Percentiles rank a stretch among this genome's conserved stretches.
These are phyloP conservation scores for Abscondita cerata DNA, from an alignment of 2,888 invertebrate species.

Conservation along the genomic window DNA sequence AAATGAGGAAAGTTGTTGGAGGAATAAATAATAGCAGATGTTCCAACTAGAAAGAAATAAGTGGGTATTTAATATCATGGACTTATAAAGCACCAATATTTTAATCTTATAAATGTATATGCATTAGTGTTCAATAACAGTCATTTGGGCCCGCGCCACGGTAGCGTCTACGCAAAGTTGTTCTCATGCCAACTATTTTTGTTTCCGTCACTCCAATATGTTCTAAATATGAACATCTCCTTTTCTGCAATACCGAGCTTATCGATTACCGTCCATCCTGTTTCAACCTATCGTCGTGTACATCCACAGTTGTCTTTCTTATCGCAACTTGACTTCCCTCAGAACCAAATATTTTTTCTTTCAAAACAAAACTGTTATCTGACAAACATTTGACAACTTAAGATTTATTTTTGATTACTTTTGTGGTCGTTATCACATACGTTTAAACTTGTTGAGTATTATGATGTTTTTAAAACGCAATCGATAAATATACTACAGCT, in stretches of 20 bases:
- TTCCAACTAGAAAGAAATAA: constrained; percentile 16
- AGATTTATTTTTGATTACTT: constrained; percentile 41
- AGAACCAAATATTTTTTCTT: constrained; percentile 32
- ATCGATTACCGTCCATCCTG: constrained; percentile 32
- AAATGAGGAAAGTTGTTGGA: background rate
- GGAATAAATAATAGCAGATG: constrained; percentile 20
- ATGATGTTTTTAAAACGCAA: constrained; percentile 6
- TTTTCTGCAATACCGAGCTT: constrained; percentile 23
- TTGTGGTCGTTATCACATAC: constrained; percentile 16
- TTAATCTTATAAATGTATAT: constrained; percentile 41
- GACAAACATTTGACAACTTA: constrained; percentile 41
- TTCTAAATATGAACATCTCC: constrained; percentile 23
- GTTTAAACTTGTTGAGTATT: constrained; percentile 26
- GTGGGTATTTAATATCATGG: constrained; percentile 24
- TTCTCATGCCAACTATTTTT: constrained; percentile 36
- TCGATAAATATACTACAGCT: constrained; percentile 13
- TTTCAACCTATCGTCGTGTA: constrained; percentile 25
- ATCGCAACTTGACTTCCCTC: constrained; percentile 35
- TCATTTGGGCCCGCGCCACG: constrained; percentile 41
- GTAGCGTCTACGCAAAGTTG: constrained; percentile 36
- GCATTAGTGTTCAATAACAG: constrained; percentile 42
- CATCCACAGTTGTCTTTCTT: constrained; percentile 32
- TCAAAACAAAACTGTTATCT: constrained; percentile 37
- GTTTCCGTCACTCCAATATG: constrained; percentile 22
- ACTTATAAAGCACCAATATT: constrained; percentile 32